These are phyloP conservation scores for Campylomormyrus numenius DNA, from an alignment of 2,113 vertebrate species.

Conservation along the genomic window DNA sequence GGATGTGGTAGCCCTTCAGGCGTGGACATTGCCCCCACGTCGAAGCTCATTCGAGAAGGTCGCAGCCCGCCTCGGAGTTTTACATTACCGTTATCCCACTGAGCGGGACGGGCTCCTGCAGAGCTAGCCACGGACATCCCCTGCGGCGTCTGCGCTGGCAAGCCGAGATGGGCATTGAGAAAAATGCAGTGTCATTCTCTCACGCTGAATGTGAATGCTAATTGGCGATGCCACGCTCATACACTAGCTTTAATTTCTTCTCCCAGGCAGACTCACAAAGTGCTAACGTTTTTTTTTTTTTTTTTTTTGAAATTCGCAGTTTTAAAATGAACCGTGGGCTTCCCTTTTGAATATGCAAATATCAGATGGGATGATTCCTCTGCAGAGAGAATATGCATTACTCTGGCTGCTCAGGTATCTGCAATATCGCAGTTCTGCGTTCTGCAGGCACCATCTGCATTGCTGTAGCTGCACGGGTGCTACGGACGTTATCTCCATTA, in stretches of 20 bases:
- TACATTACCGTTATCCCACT: slow-evolving; percentile 29
- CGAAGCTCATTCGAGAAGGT: not conserved
- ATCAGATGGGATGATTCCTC: not conserved
- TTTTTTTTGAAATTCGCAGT: not conserved
- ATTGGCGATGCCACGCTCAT: not conserved
- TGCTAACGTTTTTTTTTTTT: not conserved
- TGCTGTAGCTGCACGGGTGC: not conserved
- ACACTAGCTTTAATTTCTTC: not conserved
- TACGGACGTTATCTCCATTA: not conserved
- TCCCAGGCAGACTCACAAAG: not conserved
- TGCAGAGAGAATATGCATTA: not conserved
- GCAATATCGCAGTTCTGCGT: not conserved
- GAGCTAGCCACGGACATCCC: slow-evolving; percentile 16
- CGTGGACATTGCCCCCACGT: slow-evolving; percentile 1
- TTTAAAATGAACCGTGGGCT: not conserved
- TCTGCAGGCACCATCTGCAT: not conserved
- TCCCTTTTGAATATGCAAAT: not conserved
- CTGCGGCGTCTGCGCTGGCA: not conserved
- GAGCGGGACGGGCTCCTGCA: not conserved
- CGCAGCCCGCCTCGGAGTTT: not conserved
- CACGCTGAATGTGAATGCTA: not conserved
- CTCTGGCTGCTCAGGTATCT: not conserved
- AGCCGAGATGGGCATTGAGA: not conserved
- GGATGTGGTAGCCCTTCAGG: slow-evolving; percentile 32
- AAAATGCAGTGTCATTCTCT: slow-evolving; percentile 10